These are phyloP conservation scores for Conistra vaccinii DNA, from an alignment of 2,888 invertebrate species.

Conservation along the genomic window DNA sequence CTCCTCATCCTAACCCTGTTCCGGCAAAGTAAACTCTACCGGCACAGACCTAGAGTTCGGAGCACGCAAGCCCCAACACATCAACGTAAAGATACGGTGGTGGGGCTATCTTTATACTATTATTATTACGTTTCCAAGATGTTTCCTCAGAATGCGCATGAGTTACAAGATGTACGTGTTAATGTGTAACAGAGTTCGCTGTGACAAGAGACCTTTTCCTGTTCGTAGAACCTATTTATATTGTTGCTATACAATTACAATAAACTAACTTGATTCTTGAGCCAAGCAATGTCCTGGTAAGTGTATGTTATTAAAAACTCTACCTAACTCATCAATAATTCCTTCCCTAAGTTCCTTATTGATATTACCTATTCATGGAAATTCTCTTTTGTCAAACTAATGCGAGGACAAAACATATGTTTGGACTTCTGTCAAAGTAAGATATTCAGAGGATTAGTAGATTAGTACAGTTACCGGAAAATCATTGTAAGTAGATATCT, in stretches of 20 bases:
- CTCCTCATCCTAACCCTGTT: too few species aligned
- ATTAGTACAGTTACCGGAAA: too few species aligned
- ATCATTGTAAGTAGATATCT: too few species aligned
- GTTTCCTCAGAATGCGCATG: slow-evolving; percentile 1
- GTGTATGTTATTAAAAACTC: background rate
- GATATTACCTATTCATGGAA: background rate
- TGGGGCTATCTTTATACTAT: too few species aligned
- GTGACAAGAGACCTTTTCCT: background rate
- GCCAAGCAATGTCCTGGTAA: background rate
- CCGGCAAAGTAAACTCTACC: too few species aligned
- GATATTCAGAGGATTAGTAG: background rate
- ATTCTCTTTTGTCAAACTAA: background rate
- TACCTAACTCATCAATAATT: background rate
- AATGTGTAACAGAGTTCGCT: background rate
- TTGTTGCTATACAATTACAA: slow-evolving; percentile 8
- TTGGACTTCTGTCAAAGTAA: background rate
- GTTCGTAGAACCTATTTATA: background rate
- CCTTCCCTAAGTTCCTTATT: too few species aligned
- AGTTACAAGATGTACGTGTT: background rate
- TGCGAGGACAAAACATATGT: background rate
- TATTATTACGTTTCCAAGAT: background rate
- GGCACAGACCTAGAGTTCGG: too few species aligned
- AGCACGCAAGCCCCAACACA: too few species aligned
- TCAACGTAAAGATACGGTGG: too few species aligned
- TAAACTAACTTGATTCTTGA: background rate